Evolutionary conservation across 2,797 vertebrate genomes (phyloP).

Genomic region (Artibeus jamaicensis): DNA sequence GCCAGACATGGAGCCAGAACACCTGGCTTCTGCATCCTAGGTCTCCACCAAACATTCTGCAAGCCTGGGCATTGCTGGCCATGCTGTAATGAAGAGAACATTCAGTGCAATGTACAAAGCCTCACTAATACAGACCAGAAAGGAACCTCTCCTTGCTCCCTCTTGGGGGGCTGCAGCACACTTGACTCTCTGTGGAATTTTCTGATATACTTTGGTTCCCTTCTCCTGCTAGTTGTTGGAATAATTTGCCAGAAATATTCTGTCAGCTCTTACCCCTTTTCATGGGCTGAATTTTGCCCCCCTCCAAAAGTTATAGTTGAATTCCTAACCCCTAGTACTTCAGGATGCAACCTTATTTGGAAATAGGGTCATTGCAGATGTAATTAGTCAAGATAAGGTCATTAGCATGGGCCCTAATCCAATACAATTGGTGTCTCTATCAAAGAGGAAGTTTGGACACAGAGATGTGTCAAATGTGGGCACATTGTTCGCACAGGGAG

Average conservation of each 20-base stretch:
- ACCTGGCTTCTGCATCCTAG: background rate
- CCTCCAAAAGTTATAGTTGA: background rate
- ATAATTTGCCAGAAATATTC: background rate
- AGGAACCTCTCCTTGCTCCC: background rate
- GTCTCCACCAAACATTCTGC: background rate
- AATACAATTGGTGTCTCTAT: background rate
- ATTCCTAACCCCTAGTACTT: background rate
- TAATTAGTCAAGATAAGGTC: background rate
- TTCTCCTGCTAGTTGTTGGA: background rate
- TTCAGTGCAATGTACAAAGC: background rate
- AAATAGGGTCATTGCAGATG: background rate
- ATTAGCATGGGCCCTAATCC: background rate
- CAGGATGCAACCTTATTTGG: background rate
- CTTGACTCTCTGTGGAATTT: background rate
- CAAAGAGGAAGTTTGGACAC: background rate
- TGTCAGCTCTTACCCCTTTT: background rate
- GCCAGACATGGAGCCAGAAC: background rate
- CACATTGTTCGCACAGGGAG: background rate
- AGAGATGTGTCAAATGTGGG: background rate
- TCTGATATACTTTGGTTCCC: background rate
- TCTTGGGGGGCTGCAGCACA: background rate
- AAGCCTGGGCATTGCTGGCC: background rate
- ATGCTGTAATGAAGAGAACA: background rate
- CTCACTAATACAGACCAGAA: background rate
- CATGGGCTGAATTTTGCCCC: background rate